A percentile compares a stretch with the other conserved stretches of the same genome.
These are phyloP conservation scores for Drosophila willistoni DNA, from an alignment of 1,140 invertebrate species.

Conservation along the genomic window DNA sequence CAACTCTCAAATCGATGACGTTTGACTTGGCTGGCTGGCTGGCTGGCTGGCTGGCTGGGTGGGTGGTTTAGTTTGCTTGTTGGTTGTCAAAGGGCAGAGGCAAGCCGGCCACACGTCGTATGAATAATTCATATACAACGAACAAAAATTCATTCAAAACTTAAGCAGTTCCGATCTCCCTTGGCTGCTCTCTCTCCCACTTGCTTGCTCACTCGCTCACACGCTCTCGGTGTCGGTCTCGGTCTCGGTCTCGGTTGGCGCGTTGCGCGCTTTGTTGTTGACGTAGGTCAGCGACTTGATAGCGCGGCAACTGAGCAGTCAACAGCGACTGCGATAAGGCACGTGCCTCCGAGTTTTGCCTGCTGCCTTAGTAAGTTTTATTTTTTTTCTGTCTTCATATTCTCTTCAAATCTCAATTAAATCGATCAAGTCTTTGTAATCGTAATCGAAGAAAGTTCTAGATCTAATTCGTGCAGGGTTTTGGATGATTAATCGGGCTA, in stretches of 20 bases:
- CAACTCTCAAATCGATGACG: constrained; percentile 46
- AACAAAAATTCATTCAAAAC: constrained; percentile 49
- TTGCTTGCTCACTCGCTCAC: neutral
- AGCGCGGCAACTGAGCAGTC: constrained; percentile 29
- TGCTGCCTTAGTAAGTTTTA: neutral
- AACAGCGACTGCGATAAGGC: constrained; percentile 41
- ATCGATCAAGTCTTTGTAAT: constrained; percentile 6
- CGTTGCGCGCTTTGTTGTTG: constrained; percentile 35
- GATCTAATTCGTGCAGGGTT: neutral
- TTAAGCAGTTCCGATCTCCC: neutral
- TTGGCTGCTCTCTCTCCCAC: constrained; percentile 8
- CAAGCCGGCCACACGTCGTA: constrained; percentile 49
- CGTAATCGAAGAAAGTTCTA: constrained; percentile 12
- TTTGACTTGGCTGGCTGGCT: constrained; percentile 22
- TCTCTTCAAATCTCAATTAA: neutral
- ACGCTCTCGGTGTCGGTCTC: neutral
- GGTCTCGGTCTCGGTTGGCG: neutral
- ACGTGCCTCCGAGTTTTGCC: constrained; percentile 31
- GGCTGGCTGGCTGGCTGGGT: constrained; percentile 4
- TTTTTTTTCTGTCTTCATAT: neutral
- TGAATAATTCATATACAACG: constrained; percentile 55
- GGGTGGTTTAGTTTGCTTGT: too few relatives aligned
- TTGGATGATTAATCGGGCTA: constrained; percentile 4
- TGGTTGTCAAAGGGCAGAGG: neutral
- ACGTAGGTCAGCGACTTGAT: constrained; percentile 75